Percentiles rank a stretch among this genome's conserved stretches.
These are phyloP conservation scores for Chaetodon auriga DNA, from an alignment of 2,113 vertebrate species.

Conservation along the genomic window DNA sequence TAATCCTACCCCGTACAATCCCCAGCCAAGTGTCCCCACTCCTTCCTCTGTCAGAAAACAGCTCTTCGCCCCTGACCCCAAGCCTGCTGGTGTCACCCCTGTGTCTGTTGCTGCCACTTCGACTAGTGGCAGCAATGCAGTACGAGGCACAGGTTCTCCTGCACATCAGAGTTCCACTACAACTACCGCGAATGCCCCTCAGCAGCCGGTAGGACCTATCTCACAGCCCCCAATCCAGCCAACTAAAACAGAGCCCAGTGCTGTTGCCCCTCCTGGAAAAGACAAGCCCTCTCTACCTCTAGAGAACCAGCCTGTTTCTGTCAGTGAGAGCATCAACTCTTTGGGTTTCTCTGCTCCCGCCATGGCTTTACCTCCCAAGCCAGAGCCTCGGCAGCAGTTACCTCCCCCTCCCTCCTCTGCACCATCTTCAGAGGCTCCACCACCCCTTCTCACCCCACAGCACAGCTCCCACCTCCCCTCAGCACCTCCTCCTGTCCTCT, in stretches of 20 bases:
- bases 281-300: constrained; percentile 83
- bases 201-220: constrained; percentile 82
- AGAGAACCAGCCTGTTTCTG: constrained; percentile 67
- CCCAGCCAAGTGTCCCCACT: constrained; percentile 87
- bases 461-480: constrained; percentile 84
- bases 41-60: constrained; percentile 95
- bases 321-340: constrained; percentile 72
- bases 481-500: constrained; percentile 85
- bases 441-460: constrained; percentile 84
- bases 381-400: constrained; percentile 85
- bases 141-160: constrained; percentile 74
- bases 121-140: constrained; percentile 78
- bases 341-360: constrained; percentile 79
- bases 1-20: constrained; percentile 82
- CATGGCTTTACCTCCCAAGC: constrained; percentile 81
- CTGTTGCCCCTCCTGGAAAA: constrained; percentile 84
- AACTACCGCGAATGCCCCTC: constrained; percentile 81
- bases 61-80: constrained; percentile 92
- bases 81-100: constrained; percentile 78
- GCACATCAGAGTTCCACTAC: constrained; percentile 77
- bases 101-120: constrained; percentile 82
- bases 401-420: constrained; percentile 86
- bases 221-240: constrained; percentile 71
- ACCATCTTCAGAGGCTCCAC: constrained; percentile 73
- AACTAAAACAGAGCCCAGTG: constrained; percentile 87